phyloP scores from a whole-genome alignment of 1,140 invertebrate genomes.

The Meloidogyne exigua region DNA sequence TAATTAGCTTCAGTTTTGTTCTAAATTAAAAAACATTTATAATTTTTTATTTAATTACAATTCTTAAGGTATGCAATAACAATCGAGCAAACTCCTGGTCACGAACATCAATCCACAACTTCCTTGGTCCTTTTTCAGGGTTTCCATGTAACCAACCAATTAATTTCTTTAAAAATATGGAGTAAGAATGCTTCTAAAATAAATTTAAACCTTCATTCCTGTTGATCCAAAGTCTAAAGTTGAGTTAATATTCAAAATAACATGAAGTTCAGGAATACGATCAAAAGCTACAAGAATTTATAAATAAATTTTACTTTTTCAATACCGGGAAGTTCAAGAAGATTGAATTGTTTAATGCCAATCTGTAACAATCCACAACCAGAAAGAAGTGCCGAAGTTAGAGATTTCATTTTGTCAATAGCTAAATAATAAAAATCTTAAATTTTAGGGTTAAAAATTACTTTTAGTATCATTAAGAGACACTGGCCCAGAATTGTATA shows the following conservation, averaged over 20 bases:
- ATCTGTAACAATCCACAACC: background rate
- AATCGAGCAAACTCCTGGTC: background rate
- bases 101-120: background rate
- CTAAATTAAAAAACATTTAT: background rate
- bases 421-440: background rate
- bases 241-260: background rate
- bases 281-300: background rate
- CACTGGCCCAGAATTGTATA: background rate
- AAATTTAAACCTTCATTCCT: background rate
- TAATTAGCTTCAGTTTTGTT: background rate
- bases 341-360: background rate
- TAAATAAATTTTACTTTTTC: background rate
- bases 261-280: background rate
- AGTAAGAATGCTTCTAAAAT: background rate
- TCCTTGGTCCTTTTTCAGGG: background rate
- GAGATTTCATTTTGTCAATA: background rate
- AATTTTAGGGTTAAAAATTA: background rate
- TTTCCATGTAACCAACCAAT: background rate
- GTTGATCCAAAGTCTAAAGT: background rate
- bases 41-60: background rate
- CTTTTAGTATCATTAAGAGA: background rate
- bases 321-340: background rate
- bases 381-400: background rate
- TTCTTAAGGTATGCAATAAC: background rate
- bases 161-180: background rate